Base-by-base conservation (phyloP, 2,888 invertebrate species). In the Steinernema hermaphroditum region DNA sequence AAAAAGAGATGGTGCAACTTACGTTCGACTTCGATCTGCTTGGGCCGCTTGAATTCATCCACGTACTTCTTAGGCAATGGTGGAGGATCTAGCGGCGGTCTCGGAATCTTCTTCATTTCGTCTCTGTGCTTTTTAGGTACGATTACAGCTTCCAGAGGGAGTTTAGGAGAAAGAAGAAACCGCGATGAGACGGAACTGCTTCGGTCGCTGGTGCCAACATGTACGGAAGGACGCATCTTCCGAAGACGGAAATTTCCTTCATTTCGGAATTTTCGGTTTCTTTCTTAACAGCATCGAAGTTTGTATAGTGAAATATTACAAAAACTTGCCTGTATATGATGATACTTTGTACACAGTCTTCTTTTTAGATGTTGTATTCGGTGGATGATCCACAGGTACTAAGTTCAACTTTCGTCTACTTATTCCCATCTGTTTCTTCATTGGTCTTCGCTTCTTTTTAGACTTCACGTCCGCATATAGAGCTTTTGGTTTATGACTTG, bases 1-100 rank as follows among this genome's bases (percentile, higher is more conserved):
- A 24, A 8, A 54, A 9, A 8, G 27, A 2, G 54, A 27, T 19
- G 16, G 16, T 19, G 46, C 6, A 46, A 19, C 54, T 54, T 54
- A 54, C 54, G 54, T 22, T 22, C 54, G 4, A 54, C 54, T 24
- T 54, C 24, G 4, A 54, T 24, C 27, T 54, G 54, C 54, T 54
- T 54, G 27, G 27, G 2, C 27, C 54, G 22, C 54, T 54, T 54
- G 6, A 54, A 22, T 22, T 54, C 27, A 27, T 22, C 27, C 22
- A n/a, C n/a, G n/a, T n/a, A n/a, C n/a, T n/a, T n/a, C n/a, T n/a
- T n/a, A n/a, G n/a, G n/a, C n/a, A n/a, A n/a, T n/a, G n/a, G n/a
- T n/a, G n/a, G n/a, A n/a, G n/a, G n/a, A n/a, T n/a, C n/a, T n/a
- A n/a, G n/a, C n/a, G n/a, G n/a, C n/a, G n/a, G n/a, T n/a, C n/a